phyloP scores from a whole-genome alignment of 2,113 vertebrate genomes.

The Myotis davidii region DNA sequence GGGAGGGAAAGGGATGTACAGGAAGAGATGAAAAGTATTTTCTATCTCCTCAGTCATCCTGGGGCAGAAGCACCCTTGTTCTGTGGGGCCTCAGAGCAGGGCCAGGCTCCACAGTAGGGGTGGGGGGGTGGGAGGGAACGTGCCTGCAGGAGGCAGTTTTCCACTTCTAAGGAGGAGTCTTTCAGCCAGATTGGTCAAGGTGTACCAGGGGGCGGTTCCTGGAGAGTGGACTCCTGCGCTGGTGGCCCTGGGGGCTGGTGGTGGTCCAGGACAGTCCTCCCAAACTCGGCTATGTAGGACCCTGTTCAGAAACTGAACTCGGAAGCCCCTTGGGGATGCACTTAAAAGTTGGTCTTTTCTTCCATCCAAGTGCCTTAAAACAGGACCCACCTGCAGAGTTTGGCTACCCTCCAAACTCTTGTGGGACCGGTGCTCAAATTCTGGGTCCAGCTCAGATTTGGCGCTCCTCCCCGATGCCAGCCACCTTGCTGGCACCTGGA shows the following conservation, averaged over 20 bases:
- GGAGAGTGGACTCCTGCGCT: not conserved
- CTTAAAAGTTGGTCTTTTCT: not conserved
- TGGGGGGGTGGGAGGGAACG: rapidly evolving
- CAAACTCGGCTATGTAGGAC: too few relatives aligned
- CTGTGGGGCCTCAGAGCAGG: not conserved
- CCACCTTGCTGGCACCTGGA: not conserved
- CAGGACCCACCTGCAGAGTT: not conserved
- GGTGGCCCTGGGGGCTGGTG: rapidly evolving
- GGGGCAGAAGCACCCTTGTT: not conserved
- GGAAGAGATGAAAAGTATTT: not conserved
- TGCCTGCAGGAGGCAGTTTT: not conserved
- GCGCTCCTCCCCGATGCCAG: rapidly evolving
- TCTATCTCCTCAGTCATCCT: not conserved
- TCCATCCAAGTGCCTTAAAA: not conserved
- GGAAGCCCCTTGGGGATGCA: not conserved
- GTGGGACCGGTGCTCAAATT: not conserved
- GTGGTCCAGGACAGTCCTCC: not conserved
- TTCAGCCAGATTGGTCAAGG: not conserved
- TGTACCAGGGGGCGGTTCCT: not conserved
- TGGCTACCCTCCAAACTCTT: not conserved
- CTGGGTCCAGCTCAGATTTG: rapidly evolving
- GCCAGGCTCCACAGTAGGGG: not conserved
- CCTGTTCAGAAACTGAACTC: not conserved
- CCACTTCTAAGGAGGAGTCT: not conserved
- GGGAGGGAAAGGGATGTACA: not conserved